A percentile compares a stretch with the other conserved stretches of the same genome.
These are phyloP conservation scores for Anguilla anguilla DNA, from an alignment of 2,797 vertebrate species.

Conservation along the genomic window DNA sequence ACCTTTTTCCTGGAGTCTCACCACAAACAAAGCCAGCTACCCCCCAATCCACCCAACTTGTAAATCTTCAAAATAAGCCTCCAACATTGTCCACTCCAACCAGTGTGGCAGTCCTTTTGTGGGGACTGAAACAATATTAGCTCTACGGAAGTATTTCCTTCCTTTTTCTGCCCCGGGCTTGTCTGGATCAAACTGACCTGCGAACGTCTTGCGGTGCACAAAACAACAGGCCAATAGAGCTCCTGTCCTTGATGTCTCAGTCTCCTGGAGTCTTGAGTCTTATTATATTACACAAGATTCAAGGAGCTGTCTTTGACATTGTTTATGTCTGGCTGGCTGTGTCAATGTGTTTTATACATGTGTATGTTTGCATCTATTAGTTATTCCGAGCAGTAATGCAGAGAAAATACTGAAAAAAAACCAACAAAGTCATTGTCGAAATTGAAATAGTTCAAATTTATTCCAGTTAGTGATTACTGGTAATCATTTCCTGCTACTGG, in stretches of 20 bases:
- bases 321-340: not conserved
- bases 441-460: not conserved
- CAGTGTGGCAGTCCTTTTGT: constrained; percentile 28
- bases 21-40: not conserved
- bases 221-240: constrained; percentile 67
- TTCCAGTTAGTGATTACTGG: constrained; percentile 12
- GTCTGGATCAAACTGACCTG: constrained; percentile 75
- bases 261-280: constrained; percentile 74
- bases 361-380: constrained; percentile 47
- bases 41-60: not conserved
- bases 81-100: not conserved
- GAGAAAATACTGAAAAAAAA: constrained; percentile 22
- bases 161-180: constrained; percentile 60
- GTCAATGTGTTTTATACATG: not conserved
- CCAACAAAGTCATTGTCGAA: constrained; percentile 13
- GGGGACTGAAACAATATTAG: constrained; percentile 66
- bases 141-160: constrained; percentile 71
- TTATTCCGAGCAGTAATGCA: not conserved
- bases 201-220: constrained; percentile 69
- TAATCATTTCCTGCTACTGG: constrained; percentile 10
- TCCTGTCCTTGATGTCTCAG: constrained; percentile 70
- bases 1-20: not conserved
- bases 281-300: constrained; percentile 70
- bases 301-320: too few relatives aligned
- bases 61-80: not conserved